Conservation (phyloP, 2,113 vertebrate species). For the Crotalus horridus region DNA sequence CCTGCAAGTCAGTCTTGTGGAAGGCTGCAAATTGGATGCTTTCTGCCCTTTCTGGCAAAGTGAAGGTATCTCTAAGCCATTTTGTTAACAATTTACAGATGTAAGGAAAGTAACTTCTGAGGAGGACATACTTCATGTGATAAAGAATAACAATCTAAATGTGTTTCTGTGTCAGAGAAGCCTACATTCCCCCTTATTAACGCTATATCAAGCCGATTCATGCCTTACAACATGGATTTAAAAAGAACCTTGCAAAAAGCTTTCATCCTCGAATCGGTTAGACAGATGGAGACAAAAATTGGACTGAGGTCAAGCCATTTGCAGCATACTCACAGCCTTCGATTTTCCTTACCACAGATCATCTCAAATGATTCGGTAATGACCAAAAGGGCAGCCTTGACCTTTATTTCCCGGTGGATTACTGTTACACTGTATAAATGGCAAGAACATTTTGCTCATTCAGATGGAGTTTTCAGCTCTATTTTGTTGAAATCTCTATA, state of each 20-base stretch:
- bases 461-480: slow-evolving; percentile 52
- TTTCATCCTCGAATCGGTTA: slow-evolving; percentile 63
- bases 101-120: slow-evolving; percentile 36
- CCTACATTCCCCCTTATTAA: slow-evolving; percentile 53
- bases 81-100: slow-evolving; percentile 9
- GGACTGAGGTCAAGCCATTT: slow-evolving; percentile 77
- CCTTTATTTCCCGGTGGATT: slow-evolving; percentile 72
- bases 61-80: slow-evolving; percentile 2
- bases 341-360: slow-evolving; percentile 74
- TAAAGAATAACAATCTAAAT: slow-evolving; percentile 33
- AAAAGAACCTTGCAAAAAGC: slow-evolving; percentile 52
- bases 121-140: slow-evolving; percentile 12
- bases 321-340: slow-evolving; percentile 68
- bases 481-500: slow-evolving; percentile 54
- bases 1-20: background rate
- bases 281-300: slow-evolving; percentile 75
- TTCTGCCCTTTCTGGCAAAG: background rate
- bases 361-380: slow-evolving; percentile 78
- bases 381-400: slow-evolving; percentile 75
- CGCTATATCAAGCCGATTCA: slow-evolving; percentile 57
- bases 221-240: slow-evolving; percentile 56
- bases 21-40: slow-evolving; percentile 21
- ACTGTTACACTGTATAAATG: slow-evolving; percentile 73
- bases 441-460: slow-evolving; percentile 68
- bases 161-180: slow-evolving; percentile 25